Conservation (phyloP, 2,797 vertebrate species). For the Silurus lanzhouensis region DNA sequence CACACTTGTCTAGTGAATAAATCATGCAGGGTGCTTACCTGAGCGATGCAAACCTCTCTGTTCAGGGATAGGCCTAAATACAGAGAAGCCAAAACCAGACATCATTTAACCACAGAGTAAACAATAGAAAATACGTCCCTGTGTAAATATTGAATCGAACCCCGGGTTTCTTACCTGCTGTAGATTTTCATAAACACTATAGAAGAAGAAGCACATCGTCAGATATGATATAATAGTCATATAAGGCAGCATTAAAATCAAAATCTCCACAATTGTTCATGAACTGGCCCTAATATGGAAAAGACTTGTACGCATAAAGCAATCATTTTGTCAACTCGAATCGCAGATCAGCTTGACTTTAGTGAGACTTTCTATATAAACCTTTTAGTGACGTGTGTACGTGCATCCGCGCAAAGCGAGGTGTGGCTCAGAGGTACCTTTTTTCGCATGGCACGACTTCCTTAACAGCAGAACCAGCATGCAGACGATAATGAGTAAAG, state of each 20-base stretch:
- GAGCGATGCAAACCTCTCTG: conserved; percentile 75
- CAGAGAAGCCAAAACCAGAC: conserved; percentile 30
- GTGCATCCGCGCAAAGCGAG: background rate
- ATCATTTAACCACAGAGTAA: conserved; percentile 19
- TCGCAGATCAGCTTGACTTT: background rate
- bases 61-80: conserved; percentile 71
- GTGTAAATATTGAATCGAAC: conserved; percentile 21
- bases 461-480: conserved; percentile 83
- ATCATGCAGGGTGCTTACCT: conserved; percentile 62
- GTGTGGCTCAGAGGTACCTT: conserved; percentile 72
- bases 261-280: background rate
- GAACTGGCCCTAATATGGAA: conserved; percentile 33
- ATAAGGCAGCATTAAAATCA: background rate
- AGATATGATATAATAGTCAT: conserved; percentile 2
- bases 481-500: conserved; percentile 82
- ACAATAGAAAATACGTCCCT: conserved; percentile 24
- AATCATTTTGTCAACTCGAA: conserved; percentile 27
- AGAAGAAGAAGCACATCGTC: conserved; percentile 31
- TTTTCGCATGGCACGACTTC: conserved; percentile 84
- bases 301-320: conserved; percentile 25
- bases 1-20: conserved; percentile 21
- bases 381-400: background rate
- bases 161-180: conserved; percentile 68
- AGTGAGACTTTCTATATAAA: background rate
- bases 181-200: conserved; percentile 77